Evolutionary conservation across 2,113 vertebrate genomes (phyloP).

Genomic region (Serinus canaria): DNA sequence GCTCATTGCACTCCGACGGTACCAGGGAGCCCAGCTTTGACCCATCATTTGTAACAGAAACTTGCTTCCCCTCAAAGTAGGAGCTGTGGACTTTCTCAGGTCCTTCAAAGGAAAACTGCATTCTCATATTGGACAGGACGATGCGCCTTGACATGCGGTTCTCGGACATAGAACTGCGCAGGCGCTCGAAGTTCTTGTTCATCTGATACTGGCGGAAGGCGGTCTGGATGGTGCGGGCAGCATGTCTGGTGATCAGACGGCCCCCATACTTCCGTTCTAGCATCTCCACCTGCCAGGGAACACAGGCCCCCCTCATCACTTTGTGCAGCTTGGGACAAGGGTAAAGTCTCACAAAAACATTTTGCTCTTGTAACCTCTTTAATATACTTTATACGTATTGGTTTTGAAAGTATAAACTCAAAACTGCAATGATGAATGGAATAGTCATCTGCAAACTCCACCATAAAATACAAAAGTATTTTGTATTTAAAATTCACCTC

Average conservation of each 20-base stretch:
- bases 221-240: slow-evolving; percentile 95
- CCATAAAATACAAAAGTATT: background rate
- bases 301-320: background rate
- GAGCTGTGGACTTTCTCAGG: slow-evolving; percentile 97
- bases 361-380: background rate
- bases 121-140: slow-evolving; percentile 98
- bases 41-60: slow-evolving; percentile 87
- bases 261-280: slow-evolving; percentile 98
- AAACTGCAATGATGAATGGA: rapidly evolving
- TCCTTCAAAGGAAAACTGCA: slow-evolving; percentile 99
- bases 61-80: slow-evolving; percentile 94
- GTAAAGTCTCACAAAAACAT: background rate
- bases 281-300: slow-evolving; percentile 90
- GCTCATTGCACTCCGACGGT: slow-evolving; percentile 81
- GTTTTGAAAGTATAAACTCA: background rate
- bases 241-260: slow-evolving; percentile 96
- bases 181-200: slow-evolving; percentile 98
- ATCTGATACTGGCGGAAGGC: slow-evolving; percentile 99
- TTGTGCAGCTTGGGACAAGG: background rate
- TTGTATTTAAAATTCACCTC: background rate
- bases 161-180: slow-evolving; percentile 98
- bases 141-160: slow-evolving; percentile 97
- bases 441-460: background rate
- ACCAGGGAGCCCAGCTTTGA: slow-evolving; percentile 82
- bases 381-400: background rate